Evolutionary conservation across 2,888 invertebrate genomes (phyloP).

Genomic region (Gandaritis pyraliata): DNA sequence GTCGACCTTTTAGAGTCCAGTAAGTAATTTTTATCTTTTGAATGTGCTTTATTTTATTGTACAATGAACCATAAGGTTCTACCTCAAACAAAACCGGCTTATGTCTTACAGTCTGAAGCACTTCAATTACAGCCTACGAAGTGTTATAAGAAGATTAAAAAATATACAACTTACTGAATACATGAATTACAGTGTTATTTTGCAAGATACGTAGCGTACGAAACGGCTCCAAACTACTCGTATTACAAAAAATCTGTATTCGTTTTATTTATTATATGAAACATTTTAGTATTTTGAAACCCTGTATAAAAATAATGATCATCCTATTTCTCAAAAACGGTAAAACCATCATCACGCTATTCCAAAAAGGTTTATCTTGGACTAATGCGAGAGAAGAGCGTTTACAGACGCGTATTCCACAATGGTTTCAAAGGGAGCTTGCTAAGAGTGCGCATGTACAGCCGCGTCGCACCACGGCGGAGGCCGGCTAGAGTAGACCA

Average conservation of each 20-base stretch:
- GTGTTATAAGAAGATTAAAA: not conserved
- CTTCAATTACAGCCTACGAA: not conserved
- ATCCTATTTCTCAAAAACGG: conserved; percentile 43
- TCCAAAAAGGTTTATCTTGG: conserved; percentile 68
- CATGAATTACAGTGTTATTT: too few species aligned
- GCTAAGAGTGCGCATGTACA: conserved; percentile 76
- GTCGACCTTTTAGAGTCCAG: not conserved
- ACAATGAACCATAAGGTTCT: conserved; percentile 3
- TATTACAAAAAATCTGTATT: too few species aligned
- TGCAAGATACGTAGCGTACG: too few species aligned
- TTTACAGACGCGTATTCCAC: conserved; percentile 71
- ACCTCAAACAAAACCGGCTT: not conserved
- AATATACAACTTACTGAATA: not conserved
- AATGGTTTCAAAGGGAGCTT: conserved; percentile 68
- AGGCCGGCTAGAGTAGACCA: conserved; percentile 52
- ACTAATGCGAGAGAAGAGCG: conserved; percentile 66
- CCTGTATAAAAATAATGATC: too few species aligned
- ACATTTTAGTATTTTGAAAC: too few species aligned
- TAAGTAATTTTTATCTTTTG: not conserved
- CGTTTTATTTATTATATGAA: too few species aligned
- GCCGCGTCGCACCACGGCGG: conserved; percentile 59
- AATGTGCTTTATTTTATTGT: conserved; percentile 1
- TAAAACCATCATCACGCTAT: conserved; percentile 56
- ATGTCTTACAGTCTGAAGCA: conserved; percentile 10
- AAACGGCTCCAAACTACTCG: too few species aligned